Percentiles rank a stretch among this genome's conserved stretches.
phyloP scores from a whole-genome alignment of 2,797 vertebrate genomes.

The Synaphobranchus kaupii region DNA sequence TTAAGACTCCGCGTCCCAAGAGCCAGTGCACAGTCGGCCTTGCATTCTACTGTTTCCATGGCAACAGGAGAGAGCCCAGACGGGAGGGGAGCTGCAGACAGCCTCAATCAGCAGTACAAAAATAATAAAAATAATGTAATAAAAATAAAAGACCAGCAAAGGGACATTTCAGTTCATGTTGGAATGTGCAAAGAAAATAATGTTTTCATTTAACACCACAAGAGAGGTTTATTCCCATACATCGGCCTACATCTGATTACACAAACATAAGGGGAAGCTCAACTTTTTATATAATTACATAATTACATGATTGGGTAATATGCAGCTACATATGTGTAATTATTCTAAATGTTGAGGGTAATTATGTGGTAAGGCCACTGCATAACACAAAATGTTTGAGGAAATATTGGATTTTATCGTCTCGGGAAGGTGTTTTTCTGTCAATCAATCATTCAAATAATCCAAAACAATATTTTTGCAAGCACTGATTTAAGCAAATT shows the following conservation, averaged over 20 bases:
- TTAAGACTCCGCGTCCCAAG: neutral
- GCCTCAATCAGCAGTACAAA: neutral
- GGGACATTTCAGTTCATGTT: neutral
- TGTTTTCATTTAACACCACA: too few relatives aligned
- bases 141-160: neutral
- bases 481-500: neutral
- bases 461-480: neutral
- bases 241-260: neutral
- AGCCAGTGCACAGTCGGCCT: neutral
- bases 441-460: neutral
- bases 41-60: neutral
- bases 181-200: neutral
- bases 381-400: neutral
- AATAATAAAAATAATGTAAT: neutral
- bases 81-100: neutral
- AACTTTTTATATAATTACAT: neutral
- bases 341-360: neutral
- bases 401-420: neutral
- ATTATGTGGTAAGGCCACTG: neutral
- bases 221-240: neutral
- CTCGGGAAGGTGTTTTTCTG: neutral
- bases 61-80: neutral
- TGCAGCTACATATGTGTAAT: neutral
- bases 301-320: neutral
- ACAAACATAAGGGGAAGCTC: neutral